phyloP scores from a whole-genome alignment of 2,888 invertebrate genomes.

The Drosophila setosimentum region DNA sequence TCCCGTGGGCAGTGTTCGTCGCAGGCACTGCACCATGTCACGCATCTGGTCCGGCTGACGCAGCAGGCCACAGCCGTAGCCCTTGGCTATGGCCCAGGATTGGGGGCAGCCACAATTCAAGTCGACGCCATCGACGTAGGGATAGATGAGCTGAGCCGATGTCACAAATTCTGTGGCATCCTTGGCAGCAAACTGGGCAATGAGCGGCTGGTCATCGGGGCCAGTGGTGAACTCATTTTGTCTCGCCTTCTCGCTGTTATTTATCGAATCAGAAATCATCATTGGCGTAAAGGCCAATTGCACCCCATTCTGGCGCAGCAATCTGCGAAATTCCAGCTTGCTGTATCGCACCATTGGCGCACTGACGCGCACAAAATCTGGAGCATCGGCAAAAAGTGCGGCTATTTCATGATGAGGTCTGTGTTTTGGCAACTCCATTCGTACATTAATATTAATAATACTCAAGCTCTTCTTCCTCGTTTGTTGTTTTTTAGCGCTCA shows the following conservation, averaged over 20 bases:
- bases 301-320: conserved; percentile 92
- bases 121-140: conserved; percentile 96
- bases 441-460: not conserved
- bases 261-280: conserved; percentile 98
- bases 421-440: conserved; percentile 58
- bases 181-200: conserved; percentile 98
- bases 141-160: conserved; percentile 93
- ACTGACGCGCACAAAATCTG: conserved; percentile 89
- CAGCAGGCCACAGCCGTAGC: conserved; percentile 94
- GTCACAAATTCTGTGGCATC: conserved; percentile 92
- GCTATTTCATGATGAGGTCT: conserved; percentile 85
- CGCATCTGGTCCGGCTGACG: conserved; percentile 93
- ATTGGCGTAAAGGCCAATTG: conserved; percentile 98
- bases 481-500: conserved; percentile 12
- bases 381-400: conserved; percentile 88
- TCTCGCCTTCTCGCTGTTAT: conserved; percentile 94
- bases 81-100: conserved; percentile 96
- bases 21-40: conserved; percentile 92
- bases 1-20: conserved; percentile 88
- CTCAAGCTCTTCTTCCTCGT: not conserved
- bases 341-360: conserved; percentile 96
- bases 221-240: conserved; percentile 92
- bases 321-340: conserved; percentile 89
- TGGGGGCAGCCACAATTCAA: conserved; percentile 99
- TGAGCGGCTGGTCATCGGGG: conserved; percentile 92